A percentile compares a stretch with the other conserved stretches of the same genome.
Conservation (phyloP, 1,140 invertebrate genomes). For the Drosophila rhopaloa region DNA sequence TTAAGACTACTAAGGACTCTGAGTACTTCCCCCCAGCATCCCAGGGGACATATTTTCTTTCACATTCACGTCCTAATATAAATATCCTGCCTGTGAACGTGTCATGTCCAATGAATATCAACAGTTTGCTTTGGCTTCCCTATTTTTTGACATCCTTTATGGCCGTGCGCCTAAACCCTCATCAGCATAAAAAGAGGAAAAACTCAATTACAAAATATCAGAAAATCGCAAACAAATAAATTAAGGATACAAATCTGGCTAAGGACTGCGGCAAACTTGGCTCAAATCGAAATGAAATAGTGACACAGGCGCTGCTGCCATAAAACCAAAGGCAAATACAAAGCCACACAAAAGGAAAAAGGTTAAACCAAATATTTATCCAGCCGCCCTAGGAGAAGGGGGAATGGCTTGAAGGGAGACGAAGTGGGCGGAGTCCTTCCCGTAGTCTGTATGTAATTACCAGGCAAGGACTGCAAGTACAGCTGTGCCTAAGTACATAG, state of each 20-base stretch:
- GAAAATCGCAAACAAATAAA: slow-evolving; percentile 81
- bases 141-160: slow-evolving; percentile 27
- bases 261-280: slow-evolving; percentile 62
- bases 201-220: slow-evolving; percentile 79
- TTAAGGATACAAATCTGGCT: slow-evolving; percentile 74
- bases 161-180: slow-evolving; percentile 23
- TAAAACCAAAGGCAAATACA: slow-evolving; percentile 80
- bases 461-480: slow-evolving; percentile 68
- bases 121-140: slow-evolving; percentile 38
- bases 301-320: slow-evolving; percentile 69
- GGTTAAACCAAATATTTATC: slow-evolving; percentile 81
- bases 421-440: slow-evolving; percentile 24
- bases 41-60: slow-evolving; percentile 61
- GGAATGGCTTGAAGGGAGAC: background rate
- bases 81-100: slow-evolving; percentile 62
- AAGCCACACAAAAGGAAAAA: slow-evolving; percentile 68
- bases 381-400: slow-evolving; percentile 40
- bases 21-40: slow-evolving; percentile 25
- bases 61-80: slow-evolving; percentile 37
- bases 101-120: slow-evolving; percentile 51
- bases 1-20: slow-evolving; percentile 69
- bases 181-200: slow-evolving; percentile 48
- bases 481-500: slow-evolving; percentile 78
- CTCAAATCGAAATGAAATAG: slow-evolving; percentile 81
- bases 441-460: slow-evolving; percentile 76